phyloP scores from a whole-genome alignment of 2,113 vertebrate genomes.

The Phalacrocorax brasilianus region DNA sequence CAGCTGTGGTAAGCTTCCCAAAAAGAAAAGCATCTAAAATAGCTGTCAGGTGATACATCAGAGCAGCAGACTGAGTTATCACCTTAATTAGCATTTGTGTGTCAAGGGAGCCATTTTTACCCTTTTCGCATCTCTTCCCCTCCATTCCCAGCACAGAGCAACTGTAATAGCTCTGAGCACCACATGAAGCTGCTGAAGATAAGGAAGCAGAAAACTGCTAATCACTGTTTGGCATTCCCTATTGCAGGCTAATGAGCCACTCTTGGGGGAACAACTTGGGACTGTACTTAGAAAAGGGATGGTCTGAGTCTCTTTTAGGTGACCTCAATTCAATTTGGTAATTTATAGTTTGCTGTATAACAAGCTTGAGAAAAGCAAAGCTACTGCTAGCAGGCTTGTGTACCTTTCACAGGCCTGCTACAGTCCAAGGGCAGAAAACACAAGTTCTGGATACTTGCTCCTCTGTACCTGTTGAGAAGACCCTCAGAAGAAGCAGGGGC shows the following conservation, averaged over 20 bases:
- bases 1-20: background rate
- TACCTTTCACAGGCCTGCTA: background rate
- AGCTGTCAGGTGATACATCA: background rate
- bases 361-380: background rate
- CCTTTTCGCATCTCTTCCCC: background rate
- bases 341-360: background rate
- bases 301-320: background rate
- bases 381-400: background rate
- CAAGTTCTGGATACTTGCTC: background rate
- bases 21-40: background rate
- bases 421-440: background rate
- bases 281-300: background rate
- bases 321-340: background rate
- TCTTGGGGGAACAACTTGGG: background rate
- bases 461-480: background rate
- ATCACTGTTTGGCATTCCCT: background rate
- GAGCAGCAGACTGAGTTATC: background rate
- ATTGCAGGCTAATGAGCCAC: accelerated
- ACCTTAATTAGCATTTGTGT: background rate
- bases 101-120: background rate
- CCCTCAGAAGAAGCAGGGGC: background rate
- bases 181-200: background rate
- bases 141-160: background rate
- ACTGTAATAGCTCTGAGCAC: background rate
- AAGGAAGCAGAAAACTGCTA: background rate